Percentiles rank a stretch among this genome's conserved stretches.
Conservation (phyloP, 2,888 invertebrate species). For the Nowickia ferox region DNA sequence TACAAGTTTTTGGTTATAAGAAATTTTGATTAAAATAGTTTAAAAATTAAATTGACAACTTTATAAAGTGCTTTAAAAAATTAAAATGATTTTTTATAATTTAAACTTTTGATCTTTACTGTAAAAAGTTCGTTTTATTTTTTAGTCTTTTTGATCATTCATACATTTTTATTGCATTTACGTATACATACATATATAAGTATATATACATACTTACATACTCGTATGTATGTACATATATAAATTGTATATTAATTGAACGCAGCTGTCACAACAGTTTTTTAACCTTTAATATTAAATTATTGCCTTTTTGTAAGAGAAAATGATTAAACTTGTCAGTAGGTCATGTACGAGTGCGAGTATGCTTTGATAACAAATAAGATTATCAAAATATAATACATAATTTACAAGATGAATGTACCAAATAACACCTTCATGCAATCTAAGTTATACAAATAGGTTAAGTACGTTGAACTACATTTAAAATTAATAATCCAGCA, state of each 20-base stretch:
- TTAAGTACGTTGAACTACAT: neutral
- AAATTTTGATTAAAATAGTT: too few species aligned
- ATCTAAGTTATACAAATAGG: neutral
- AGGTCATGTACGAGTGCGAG: neutral
- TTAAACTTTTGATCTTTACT: slow-evolving; percentile 14
- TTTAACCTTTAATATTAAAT: slow-evolving; percentile 66
- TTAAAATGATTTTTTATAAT: too few species aligned
- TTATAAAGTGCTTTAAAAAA: too few species aligned
- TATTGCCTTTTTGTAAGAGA: slow-evolving; percentile 38
- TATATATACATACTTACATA: neutral
- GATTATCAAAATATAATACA: slow-evolving; percentile 2
- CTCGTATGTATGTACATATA: neutral
- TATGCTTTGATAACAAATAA: slow-evolving; percentile 22
- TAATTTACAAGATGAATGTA: neutral
- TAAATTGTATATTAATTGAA: slow-evolving; percentile 61
- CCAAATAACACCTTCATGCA: neutral
- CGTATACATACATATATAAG: neutral
- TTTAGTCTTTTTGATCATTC: slow-evolving; percentile 16
- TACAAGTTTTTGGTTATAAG: too few species aligned
- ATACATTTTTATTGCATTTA: slow-evolving; percentile 41
- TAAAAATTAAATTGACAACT: too few species aligned
- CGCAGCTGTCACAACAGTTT: slow-evolving; percentile 66
- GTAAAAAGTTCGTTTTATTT: slow-evolving; percentile 11
- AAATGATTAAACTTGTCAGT: slow-evolving; percentile 32
- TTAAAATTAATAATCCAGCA: too few species aligned